Conservation (phyloP, 2,888 invertebrate species). For the Archips xylosteana region DNA sequence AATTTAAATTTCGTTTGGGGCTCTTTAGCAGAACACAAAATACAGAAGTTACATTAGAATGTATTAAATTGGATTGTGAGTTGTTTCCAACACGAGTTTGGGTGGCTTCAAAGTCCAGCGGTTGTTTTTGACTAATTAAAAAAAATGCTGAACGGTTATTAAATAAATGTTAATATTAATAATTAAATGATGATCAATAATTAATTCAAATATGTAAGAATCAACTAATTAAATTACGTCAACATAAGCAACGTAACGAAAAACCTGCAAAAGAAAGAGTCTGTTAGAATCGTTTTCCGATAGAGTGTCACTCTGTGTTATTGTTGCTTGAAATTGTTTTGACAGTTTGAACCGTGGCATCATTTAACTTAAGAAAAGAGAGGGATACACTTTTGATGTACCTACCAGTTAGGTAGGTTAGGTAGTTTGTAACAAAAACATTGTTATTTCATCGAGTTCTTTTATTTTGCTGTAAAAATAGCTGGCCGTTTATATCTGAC, state of each 20-base stretch:
- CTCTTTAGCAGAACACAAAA: neutral
- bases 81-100: slow-evolving; percentile 2
- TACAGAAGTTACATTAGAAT: slow-evolving; percentile 1
- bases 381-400: slow-evolving; percentile 10
- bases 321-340: slow-evolving; percentile 14
- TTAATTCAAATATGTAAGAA: too few species aligned
- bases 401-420: too few species aligned
- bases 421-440: slow-evolving; percentile 8
- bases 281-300: slow-evolving; percentile 10
- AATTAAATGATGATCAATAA: too few species aligned
- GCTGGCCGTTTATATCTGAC: neutral
- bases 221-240: neutral
- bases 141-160: too few species aligned
- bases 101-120: neutral
- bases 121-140: neutral
- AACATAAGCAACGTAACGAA: neutral
- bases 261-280: slow-evolving; percentile 7
- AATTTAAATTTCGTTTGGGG: neutral
- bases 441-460: neutral
- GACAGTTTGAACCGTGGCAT: slow-evolving; percentile 16
- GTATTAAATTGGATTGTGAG: slow-evolving; percentile 5
- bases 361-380: slow-evolving; percentile 11
- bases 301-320: slow-evolving; percentile 10
- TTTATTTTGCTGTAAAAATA: neutral
- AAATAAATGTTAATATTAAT: too few species aligned